phyloP scores from a whole-genome alignment of 2,888 invertebrate genomes.

The Dexiosoma caninum region DNA sequence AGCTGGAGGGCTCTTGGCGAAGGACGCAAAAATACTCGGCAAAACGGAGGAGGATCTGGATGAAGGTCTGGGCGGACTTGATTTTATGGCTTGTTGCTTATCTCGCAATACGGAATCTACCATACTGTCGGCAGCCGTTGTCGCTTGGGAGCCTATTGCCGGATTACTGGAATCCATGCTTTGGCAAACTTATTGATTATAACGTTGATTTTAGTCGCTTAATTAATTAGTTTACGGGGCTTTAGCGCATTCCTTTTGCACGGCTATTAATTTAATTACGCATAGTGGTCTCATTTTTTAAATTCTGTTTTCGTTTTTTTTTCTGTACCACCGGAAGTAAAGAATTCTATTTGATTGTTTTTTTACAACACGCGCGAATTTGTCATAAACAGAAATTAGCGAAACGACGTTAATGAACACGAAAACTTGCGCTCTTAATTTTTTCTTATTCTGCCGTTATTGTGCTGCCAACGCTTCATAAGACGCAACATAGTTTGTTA shows the following conservation, averaged over 20 bases:
- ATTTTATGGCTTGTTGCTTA: slow-evolving; percentile 40
- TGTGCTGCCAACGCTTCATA: slow-evolving; percentile 46
- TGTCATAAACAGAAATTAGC: slow-evolving; percentile 30
- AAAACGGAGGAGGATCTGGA: slow-evolving; percentile 40
- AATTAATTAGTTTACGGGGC: background rate
- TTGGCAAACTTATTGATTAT: background rate
- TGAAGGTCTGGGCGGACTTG: slow-evolving; percentile 47
- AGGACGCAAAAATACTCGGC: slow-evolving; percentile 19
- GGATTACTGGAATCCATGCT: slow-evolving; percentile 54
- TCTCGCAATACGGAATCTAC: slow-evolving; percentile 61
- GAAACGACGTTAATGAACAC: slow-evolving; percentile 34
- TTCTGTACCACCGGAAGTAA: slow-evolving; percentile 29
- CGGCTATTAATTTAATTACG: background rate
- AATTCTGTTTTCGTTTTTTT: background rate
- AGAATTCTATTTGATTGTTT: slow-evolving; percentile 10
- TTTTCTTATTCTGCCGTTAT: slow-evolving; percentile 54
- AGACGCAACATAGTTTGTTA: slow-evolving; percentile 47
- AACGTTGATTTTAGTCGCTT: background rate
- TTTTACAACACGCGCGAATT: slow-evolving; percentile 45
- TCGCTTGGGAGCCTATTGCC: background rate
- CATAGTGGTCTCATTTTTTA: background rate
- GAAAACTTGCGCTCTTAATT: slow-evolving; percentile 43
- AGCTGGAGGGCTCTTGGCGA: slow-evolving; percentile 4
- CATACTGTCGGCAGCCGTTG: background rate
- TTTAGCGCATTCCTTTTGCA: too few relatives aligned